A percentile compares a stretch with the other conserved stretches of the same genome.
Evolutionary conservation across 2,888 invertebrate species (phyloP).

Genomic region (Lymantria monacha): DNA sequence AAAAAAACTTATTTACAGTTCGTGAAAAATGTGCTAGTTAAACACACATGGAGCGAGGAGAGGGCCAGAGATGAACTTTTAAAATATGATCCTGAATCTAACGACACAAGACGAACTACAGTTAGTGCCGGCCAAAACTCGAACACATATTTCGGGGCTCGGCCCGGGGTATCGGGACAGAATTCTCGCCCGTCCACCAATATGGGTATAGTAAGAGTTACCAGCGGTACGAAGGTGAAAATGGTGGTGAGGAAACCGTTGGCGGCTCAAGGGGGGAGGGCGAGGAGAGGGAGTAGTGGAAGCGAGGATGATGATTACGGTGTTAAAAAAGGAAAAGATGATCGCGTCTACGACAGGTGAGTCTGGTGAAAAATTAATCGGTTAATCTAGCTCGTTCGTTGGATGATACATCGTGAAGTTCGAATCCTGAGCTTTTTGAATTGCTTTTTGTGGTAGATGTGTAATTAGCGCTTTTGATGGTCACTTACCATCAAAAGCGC

Average conservation of each 20-base stretch:
- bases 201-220: conserved; percentile 46
- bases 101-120: conserved; percentile 46
- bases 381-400: too few relatives aligned
- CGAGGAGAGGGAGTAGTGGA: conserved; percentile 74
- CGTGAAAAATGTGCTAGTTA: conserved; percentile 78
- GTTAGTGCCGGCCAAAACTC: conserved; percentile 6
- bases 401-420: too few relatives aligned
- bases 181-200: conserved; percentile 39
- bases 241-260: conserved; percentile 46
- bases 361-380: conserved; percentile 9
- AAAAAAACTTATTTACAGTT: conserved; percentile 54
- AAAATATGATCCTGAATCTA: conserved; percentile 71
- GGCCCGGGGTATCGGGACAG: conserved; percentile 54
- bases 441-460: too few relatives aligned
- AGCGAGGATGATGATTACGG: conserved; percentile 84
- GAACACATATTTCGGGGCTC: conserved; percentile 36
- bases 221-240: conserved; percentile 40
- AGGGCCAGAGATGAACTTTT: conserved; percentile 78
- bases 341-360: conserved; percentile 86
- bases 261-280: conserved; percentile 63
- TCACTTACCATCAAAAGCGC: too few relatives aligned
- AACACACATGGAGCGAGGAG: conserved; percentile 81
- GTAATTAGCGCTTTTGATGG: too few relatives aligned
- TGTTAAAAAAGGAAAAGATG: conserved; percentile 83
- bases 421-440: too few relatives aligned